Percentiles rank a stretch among this genome's conserved stretches.
Conservation (phyloP, 2,888 invertebrate species). For the Brassicogethes aeneus region DNA sequence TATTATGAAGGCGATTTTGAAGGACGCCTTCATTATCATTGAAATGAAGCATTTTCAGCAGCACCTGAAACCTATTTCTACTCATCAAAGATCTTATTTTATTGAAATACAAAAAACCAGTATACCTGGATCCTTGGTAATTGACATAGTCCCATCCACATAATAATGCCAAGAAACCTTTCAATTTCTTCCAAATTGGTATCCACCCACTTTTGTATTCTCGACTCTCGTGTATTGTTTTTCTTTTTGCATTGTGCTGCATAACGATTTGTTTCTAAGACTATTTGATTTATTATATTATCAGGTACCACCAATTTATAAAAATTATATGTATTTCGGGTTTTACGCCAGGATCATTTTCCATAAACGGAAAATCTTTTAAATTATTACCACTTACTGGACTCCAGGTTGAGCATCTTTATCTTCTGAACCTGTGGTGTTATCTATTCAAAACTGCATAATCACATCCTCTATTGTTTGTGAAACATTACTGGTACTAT, state of each 20-base stretch:
- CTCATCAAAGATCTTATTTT: neutral
- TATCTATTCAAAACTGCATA: too few relatives aligned
- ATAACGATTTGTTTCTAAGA: constrained; percentile 8
- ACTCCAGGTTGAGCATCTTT: too few relatives aligned
- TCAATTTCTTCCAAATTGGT: constrained; percentile 12
- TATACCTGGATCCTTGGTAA: constrained; percentile 8
- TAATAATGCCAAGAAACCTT: constrained; percentile 9
- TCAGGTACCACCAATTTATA: constrained; percentile 1
- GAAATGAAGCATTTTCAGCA: constrained; percentile 6
- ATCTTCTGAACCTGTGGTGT: too few relatives aligned
- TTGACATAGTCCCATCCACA: constrained; percentile 12
- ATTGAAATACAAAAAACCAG: constrained; percentile 9
- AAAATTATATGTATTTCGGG: neutral
- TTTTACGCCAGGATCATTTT: too few relatives aligned
- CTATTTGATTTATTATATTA: constrained; percentile 5
- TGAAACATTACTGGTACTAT: too few relatives aligned
- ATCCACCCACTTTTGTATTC: constrained; percentile 7
- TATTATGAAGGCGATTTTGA: constrained; percentile 3
- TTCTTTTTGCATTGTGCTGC: constrained; percentile 2
- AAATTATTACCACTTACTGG: too few relatives aligned
- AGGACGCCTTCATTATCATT: neutral
- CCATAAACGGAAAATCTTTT: too few relatives aligned
- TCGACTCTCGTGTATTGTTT: constrained; percentile 1
- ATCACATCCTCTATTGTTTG: too few relatives aligned
- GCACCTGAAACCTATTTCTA: constrained; percentile 3